phyloP scores from a whole-genome alignment of 2,113 vertebrate genomes.

The Brachypodius melanocephalos region DNA sequence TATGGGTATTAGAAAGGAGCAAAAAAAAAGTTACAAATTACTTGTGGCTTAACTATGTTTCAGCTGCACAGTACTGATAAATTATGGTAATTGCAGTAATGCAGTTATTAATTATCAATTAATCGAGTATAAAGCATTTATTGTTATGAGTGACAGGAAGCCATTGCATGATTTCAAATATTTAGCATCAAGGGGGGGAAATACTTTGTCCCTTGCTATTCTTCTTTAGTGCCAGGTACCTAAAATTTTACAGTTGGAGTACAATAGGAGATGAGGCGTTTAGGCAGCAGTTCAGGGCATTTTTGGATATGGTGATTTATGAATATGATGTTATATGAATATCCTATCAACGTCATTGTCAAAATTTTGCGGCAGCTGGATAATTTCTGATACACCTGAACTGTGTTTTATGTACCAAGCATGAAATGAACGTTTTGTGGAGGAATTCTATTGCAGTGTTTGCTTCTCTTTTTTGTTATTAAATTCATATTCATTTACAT shows the following conservation, averaged over 20 bases:
- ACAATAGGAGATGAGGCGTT: neutral
- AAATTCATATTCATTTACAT: neutral
- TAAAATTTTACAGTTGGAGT: neutral
- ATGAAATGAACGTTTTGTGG: neutral
- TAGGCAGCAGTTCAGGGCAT: neutral
- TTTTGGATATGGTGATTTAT: neutral
- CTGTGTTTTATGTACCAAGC: neutral
- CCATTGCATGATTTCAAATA: neutral
- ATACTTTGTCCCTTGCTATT: neutral
- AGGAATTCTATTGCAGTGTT: neutral
- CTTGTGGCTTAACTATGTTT: neutral
- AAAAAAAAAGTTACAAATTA: neutral
- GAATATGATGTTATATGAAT: neutral
- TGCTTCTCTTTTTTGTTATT: neutral
- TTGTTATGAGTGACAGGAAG: neutral
- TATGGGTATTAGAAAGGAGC: fast-evolving
- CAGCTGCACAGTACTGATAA: neutral
- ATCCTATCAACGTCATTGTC: neutral
- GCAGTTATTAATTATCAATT: neutral
- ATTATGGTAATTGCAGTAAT: neutral
- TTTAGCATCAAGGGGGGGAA: neutral
- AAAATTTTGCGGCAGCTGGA: neutral
- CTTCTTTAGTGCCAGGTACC: neutral
- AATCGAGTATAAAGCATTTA: neutral
- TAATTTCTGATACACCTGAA: neutral